These are phyloP conservation scores for Dinomys branickii DNA, from an alignment of 2,113 vertebrate genomes.

Conservation along the genomic window DNA sequence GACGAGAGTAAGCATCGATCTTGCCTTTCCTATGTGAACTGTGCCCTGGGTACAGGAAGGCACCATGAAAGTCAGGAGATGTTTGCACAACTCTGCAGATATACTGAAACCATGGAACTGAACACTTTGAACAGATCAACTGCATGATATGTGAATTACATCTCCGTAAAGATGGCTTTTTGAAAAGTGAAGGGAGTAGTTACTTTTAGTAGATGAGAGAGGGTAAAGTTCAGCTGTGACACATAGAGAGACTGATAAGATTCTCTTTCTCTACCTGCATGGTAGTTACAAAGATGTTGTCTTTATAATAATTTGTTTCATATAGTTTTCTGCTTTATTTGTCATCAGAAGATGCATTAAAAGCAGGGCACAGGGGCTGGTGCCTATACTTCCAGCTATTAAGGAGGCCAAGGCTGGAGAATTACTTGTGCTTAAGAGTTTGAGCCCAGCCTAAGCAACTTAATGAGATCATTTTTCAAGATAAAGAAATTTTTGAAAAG, in stretches of 20 bases:
- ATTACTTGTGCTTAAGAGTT: neutral
- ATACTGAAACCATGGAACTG: neutral
- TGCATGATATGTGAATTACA: neutral
- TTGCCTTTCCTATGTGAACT: neutral
- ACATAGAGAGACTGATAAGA: neutral
- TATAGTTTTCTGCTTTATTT: neutral
- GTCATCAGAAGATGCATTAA: neutral
- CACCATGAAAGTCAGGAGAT: neutral
- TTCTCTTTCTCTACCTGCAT: neutral
- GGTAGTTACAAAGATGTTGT: neutral
- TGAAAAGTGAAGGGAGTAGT: neutral
- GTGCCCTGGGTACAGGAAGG: neutral
- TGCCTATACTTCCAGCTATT: neutral
- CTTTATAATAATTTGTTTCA: neutral
- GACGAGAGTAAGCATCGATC: neutral
- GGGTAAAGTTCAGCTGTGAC: neutral
- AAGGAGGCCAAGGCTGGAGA: neutral
- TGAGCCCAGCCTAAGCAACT: neutral
- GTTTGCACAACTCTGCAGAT: neutral
- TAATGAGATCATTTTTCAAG: neutral
- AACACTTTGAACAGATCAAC: neutral
- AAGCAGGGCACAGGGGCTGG: neutral
- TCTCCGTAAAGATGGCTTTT: neutral
- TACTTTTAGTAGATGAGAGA: neutral
- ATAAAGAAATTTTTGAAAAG: neutral